Base-by-base conservation (phyloP, 2,888 invertebrate species). In the Eucriotettix oculatus region DNA sequence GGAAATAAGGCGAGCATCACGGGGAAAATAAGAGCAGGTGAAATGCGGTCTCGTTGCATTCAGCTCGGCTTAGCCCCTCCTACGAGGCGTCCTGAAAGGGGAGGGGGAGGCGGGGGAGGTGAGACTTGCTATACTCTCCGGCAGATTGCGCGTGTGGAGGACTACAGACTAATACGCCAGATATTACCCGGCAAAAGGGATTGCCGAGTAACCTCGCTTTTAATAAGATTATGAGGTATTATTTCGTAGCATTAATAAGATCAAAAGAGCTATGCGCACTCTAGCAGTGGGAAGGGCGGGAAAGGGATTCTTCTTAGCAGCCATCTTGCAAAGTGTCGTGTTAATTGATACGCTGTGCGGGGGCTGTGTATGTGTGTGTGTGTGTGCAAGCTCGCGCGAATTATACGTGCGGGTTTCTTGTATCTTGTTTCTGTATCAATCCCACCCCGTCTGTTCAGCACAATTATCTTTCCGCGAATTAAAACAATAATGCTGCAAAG, bases 201-300 rank as follows among this genome's bases (percentile, higher is more conserved):
- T 48, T 48, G 48, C 48, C 48, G 48, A 48, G 48, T 55, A 41
- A 55, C 41, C 55, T 55, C 40, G 55, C 55, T 55, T 55, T 55
- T 83, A 83, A 83, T 83, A 81, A 82, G 83, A 83, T 83, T 83
- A 83, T 80, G 78, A 79, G 79, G 82, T 80, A 83, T 83, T 83
- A 83, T 83, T 82, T 83, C 81, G 81, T 80, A 79, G 81, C 78
- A 83, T 82, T 83, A 82, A 82, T 82, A 79, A 82, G 82, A 83
- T 82, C 82, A 83, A 82, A 82, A 81, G 82, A 81, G 80, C 79
- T 79, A 52, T 55, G 42, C 29, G 40, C 48, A n/a, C 44, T 16
- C 42, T 12, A 14, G 48, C 48, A 29, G 29, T 29, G 29, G 29
- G 29, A 29, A 29, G 29, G 29, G 29, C 29, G 29, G 29, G 29